Percentiles rank a stretch among this genome's conserved stretches.
phyloP scores from a whole-genome alignment of 2,113 vertebrate species.

The Thamnaconus septentrionalis region DNA sequence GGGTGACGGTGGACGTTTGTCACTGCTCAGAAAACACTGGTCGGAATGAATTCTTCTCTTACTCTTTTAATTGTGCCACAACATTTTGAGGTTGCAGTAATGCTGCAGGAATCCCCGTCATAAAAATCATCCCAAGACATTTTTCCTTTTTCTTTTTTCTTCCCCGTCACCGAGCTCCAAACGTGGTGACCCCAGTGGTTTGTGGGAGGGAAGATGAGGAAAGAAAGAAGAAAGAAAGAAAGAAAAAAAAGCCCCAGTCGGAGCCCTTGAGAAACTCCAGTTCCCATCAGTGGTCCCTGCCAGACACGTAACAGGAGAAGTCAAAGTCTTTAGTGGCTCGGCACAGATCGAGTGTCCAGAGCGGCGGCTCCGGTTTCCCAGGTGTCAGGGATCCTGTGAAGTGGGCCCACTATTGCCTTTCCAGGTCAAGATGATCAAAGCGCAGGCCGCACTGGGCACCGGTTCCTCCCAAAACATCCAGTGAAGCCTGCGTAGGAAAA shows the following conservation, averaged over 20 bases:
- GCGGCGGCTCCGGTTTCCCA: slow-evolving; percentile 65
- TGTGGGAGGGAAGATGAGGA: slow-evolving; percentile 4
- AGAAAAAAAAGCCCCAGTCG: slow-evolving; percentile 44
- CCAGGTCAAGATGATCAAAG: slow-evolving; percentile 73
- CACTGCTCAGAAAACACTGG: too few relatives aligned
- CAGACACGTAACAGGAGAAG: slow-evolving; percentile 61
- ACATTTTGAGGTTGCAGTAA: slow-evolving; percentile 30
- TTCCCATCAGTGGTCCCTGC: slow-evolving; percentile 55
- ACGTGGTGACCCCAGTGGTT: slow-evolving; percentile 39
- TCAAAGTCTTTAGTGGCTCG: slow-evolving; percentile 66
- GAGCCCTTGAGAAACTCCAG: slow-evolving; percentile 64
- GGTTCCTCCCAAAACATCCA: slow-evolving; percentile 69
- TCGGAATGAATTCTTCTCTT: too few relatives aligned
- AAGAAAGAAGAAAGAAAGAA: not conserved
- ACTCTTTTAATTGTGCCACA: slow-evolving; percentile 11
- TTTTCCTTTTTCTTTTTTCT: slow-evolving; percentile 9
- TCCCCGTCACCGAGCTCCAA: slow-evolving; percentile 29
- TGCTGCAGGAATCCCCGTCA: slow-evolving; percentile 50
- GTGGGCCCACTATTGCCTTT: slow-evolving; percentile 62
- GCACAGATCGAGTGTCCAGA: slow-evolving; percentile 60
- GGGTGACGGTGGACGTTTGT: too few relatives aligned
- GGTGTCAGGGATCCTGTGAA: slow-evolving; percentile 69
- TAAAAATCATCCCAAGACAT: slow-evolving; percentile 36
- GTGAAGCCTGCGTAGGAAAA: slow-evolving; percentile 56
- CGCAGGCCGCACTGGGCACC: slow-evolving; percentile 35